A percentile compares a stretch with the other conserved stretches of the same genome.
Evolutionary conservation across 2,888 invertebrate genomes (phyloP).

Genomic region (Xylota sylvarum): DNA sequence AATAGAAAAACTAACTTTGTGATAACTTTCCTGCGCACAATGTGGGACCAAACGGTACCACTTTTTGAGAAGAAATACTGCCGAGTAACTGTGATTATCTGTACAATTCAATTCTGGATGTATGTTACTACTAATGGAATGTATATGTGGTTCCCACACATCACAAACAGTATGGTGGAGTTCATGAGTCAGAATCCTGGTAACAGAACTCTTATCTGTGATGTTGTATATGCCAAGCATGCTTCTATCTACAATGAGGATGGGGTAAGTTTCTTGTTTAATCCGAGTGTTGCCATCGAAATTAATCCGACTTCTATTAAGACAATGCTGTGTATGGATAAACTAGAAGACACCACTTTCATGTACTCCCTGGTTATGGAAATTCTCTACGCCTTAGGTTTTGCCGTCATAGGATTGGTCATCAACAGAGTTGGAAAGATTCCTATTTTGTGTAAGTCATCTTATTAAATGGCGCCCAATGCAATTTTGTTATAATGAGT

Average conservation of each 20-base stretch:
- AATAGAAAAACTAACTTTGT: slow-evolving; percentile 76
- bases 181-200: slow-evolving; percentile 79
- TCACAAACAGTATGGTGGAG: slow-evolving; percentile 81
- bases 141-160: slow-evolving; percentile 83
- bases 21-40: slow-evolving; percentile 78
- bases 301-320: slow-evolving; percentile 21
- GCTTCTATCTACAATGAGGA: slow-evolving; percentile 73
- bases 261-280: slow-evolving; percentile 68
- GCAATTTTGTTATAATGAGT: background rate
- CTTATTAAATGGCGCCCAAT: background rate
- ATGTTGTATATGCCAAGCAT: slow-evolving; percentile 79
- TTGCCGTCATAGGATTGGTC: slow-evolving; percentile 81
- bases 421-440: slow-evolving; percentile 82
- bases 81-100: slow-evolving; percentile 80
- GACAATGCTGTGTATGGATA: slow-evolving; percentile 78
- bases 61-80: slow-evolving; percentile 81
- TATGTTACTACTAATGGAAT: slow-evolving; percentile 81
- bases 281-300: background rate
- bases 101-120: slow-evolving; percentile 82
- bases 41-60: slow-evolving; percentile 82
- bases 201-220: slow-evolving; percentile 79
- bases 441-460: slow-evolving; percentile 80
- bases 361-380: slow-evolving; percentile 81
- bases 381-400: slow-evolving; percentile 79
- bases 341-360: slow-evolving; percentile 80